Conservation (phyloP, 2,888 invertebrate species). For the Hermodice carunculata region DNA sequence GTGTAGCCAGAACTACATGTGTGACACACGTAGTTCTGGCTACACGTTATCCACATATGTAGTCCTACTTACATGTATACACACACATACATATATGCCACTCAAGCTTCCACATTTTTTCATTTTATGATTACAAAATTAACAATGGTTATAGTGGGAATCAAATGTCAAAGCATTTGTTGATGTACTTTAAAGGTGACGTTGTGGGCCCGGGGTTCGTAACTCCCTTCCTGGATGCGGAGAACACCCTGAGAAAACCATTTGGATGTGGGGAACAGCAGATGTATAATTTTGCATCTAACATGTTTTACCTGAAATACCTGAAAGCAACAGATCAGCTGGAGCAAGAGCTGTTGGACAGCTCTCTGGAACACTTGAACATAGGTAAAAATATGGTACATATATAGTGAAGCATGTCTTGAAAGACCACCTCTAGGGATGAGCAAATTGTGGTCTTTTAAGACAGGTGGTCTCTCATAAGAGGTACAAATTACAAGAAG, state of each 20-base stretch:
- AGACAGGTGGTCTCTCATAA: too few species aligned
- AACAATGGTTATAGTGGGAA: not conserved
- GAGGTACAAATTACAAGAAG: too few species aligned
- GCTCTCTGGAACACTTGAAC: constrained; percentile 90
- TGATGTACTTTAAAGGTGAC: constrained; percentile 68
- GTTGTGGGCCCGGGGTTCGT: constrained; percentile 73
- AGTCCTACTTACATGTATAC: not conserved
- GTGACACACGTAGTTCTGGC: too few species aligned
- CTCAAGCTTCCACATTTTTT: not conserved
- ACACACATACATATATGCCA: not conserved
- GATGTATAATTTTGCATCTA: constrained; percentile 96
- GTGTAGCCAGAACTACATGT: too few species aligned
- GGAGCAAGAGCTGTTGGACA: constrained; percentile 81
- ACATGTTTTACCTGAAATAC: constrained; percentile 90
- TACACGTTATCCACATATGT: not conserved
- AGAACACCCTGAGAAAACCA: constrained; percentile 69
- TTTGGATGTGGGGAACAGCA: constrained; percentile 86
- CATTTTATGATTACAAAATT: not conserved
- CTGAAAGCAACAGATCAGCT: constrained; percentile 87
- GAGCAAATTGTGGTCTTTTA: too few species aligned
- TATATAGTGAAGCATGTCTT: too few species aligned
- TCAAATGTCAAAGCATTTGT: not conserved
- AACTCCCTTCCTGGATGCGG: constrained; percentile 67
- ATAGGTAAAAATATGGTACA: constrained; percentile 52
- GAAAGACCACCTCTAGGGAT: too few species aligned